Percentiles rank a stretch among this genome's conserved stretches.
These are phyloP conservation scores for Nephrocerus scutellatus DNA, from an alignment of 2,888 invertebrate species.

Conservation along the genomic window DNA sequence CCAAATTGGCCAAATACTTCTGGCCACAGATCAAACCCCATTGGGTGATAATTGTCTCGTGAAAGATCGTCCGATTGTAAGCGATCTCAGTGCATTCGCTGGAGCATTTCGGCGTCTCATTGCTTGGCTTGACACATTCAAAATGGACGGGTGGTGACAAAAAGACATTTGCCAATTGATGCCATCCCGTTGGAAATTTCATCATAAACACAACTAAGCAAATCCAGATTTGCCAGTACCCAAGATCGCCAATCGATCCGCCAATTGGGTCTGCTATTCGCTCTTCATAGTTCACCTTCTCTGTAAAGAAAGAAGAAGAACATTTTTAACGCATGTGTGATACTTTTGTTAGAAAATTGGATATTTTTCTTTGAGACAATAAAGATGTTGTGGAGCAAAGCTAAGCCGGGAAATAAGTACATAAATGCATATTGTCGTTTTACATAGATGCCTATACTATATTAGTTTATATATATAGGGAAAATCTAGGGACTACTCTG, in stretches of 20 bases:
- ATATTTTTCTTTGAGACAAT: no score
- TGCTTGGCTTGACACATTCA: constrained; percentile 47
- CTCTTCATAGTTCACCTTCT: no score
- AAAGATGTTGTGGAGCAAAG: no score
- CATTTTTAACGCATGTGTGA: no score
- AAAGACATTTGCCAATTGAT: constrained; percentile 71
- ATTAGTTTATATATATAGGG: no score
- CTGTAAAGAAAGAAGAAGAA: no score
- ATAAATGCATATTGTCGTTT: no score
- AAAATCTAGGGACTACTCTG: no score
- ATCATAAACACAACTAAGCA: constrained; percentile 62
- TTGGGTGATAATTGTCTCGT: constrained; percentile 66
- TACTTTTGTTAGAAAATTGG: no score
- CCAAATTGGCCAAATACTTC: constrained; percentile 61
- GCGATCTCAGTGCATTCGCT: constrained; percentile 51
- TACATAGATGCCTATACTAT: no score
- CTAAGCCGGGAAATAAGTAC: no score
- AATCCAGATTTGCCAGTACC: constrained; percentile 68
- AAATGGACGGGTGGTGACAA: constrained; percentile 61
- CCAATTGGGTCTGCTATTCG: constrained; percentile 61
- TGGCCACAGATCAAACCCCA: constrained; percentile 60
- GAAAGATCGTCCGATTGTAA: constrained; percentile 60
- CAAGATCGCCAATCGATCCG: constrained; percentile 63
- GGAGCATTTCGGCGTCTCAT: constrained; percentile 48
- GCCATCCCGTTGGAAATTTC: constrained; percentile 76